A percentile compares a stretch with the other conserved stretches of the same genome.
phyloP scores from a whole-genome alignment of 2,888 invertebrate species.

The Gisinianus flammeolus region DNA sequence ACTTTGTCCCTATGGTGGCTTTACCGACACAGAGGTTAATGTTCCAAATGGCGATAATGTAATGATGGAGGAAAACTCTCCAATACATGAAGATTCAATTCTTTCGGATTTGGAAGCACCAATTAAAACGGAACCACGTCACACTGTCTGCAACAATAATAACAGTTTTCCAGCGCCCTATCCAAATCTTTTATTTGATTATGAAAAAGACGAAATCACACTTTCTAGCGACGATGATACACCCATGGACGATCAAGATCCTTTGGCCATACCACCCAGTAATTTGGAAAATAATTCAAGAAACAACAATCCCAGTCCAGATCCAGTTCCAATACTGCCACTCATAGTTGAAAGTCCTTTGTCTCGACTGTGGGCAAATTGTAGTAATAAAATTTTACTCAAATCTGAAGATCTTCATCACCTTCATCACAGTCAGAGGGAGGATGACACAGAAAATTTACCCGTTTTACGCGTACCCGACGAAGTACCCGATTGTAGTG shows the following conservation, averaged over 20 bases:
- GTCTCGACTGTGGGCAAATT: background rate
- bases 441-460: background rate
- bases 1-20: too few relatives aligned
- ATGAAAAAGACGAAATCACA: background rate
- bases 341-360: too few relatives aligned
- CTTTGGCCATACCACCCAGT: background rate
- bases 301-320: background rate
- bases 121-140: background rate
- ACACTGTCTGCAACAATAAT: too few relatives aligned
- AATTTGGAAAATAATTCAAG: background rate
- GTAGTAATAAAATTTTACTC: background rate
- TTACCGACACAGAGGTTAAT: too few relatives aligned
- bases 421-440: background rate
- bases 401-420: background rate
- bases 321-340: background rate
- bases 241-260: background rate
- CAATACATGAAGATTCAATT: too few relatives aligned
- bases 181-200: too few relatives aligned
- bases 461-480: background rate
- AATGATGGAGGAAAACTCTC: background rate
- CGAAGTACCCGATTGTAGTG: background rate
- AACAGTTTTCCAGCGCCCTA: too few relatives aligned
- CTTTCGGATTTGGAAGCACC: background rate
- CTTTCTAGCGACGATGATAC: too few relatives aligned
- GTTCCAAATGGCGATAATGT: background rate